Percentiles rank a stretch among this genome's conserved stretches.
Conservation (phyloP, 2,888 invertebrate genomes). For the Monopis laevigella region DNA sequence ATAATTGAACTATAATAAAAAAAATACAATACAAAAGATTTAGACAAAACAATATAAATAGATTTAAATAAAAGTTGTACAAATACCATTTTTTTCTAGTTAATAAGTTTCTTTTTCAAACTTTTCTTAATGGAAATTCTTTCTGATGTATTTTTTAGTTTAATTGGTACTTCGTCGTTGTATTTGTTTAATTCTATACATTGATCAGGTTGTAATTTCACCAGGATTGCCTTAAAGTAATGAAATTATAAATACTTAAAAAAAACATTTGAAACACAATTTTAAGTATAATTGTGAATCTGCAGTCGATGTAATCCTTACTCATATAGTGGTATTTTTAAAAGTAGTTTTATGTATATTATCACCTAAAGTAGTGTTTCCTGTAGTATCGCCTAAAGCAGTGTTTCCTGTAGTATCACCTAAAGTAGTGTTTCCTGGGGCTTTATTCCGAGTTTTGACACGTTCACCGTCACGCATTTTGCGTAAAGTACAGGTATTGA, state of each 20-base stretch:
- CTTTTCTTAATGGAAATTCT: not conserved
- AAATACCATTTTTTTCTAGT: too few species aligned
- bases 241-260: not conserved
- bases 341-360: too few species aligned
- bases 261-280: not conserved
- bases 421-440: too few species aligned
- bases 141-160: conserved; percentile 28
- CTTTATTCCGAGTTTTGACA: too few species aligned
- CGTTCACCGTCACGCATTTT: too few species aligned
- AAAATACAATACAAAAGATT: not conserved
- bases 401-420: too few species aligned
- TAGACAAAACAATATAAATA: not conserved
- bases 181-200: conserved; percentile 35
- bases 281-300: not conserved
- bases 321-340: too few species aligned
- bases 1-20: not conserved
- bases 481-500: too few species aligned
- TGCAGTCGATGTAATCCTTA: too few species aligned
- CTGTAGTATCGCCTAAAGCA: too few species aligned
- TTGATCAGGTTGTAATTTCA: conserved; percentile 33
- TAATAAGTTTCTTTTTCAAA: not conserved
- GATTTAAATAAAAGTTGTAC: not conserved
- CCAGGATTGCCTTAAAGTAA: conserved; percentile 31
- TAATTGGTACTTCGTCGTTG: conserved; percentile 44
- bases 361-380: too few species aligned